A percentile compares a stretch with the other conserved stretches of the same genome.
phyloP scores from a whole-genome alignment of 2,888 invertebrate species.

The Megamerina dolium region DNA sequence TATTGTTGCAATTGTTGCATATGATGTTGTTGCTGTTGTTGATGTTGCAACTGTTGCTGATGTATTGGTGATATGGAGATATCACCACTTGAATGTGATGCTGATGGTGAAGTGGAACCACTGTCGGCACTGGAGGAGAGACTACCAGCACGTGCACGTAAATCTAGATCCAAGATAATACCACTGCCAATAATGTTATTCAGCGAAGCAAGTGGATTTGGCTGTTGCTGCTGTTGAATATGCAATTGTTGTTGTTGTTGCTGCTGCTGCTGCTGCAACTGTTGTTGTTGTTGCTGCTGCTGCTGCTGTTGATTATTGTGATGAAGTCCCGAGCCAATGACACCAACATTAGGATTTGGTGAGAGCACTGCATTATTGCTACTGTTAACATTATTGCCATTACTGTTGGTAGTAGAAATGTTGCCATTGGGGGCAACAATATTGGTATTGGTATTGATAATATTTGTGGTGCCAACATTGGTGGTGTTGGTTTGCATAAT shows the following conservation, averaged over 20 bases:
- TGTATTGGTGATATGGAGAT: slow-evolving; percentile 52
- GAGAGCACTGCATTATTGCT: slow-evolving; percentile 19
- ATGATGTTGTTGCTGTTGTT: slow-evolving; percentile 17
- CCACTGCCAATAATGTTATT: slow-evolving; percentile 28
- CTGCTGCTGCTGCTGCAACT: slow-evolving; percentile 10
- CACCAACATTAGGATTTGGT: slow-evolving; percentile 41
- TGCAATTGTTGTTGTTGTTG: slow-evolving; percentile 13
- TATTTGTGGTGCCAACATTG: slow-evolving; percentile 15
- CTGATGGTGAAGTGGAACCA: slow-evolving; percentile 75
- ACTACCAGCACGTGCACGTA: slow-evolving; percentile 67
- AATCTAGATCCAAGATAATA: slow-evolving; percentile 43
- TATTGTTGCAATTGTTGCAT: slow-evolving; percentile 19
- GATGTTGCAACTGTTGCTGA: slow-evolving; percentile 24
- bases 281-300: no score
- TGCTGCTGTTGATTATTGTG: slow-evolving; percentile 23
- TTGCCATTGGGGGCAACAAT: slow-evolving; percentile 6
- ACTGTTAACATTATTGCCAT: slow-evolving; percentile 15
- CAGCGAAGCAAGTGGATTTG: slow-evolving; percentile 27
- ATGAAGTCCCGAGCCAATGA: slow-evolving; percentile 41
- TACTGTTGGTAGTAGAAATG: slow-evolving; percentile 19
- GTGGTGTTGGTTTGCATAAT: slow-evolving; percentile 5
- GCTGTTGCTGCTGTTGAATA: slow-evolving; percentile 18
- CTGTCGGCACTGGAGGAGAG: slow-evolving; percentile 69
- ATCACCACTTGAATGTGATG: slow-evolving; percentile 64
- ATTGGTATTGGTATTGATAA: slow-evolving; percentile 13